A percentile compares a stretch with the other conserved stretches of the same genome.
These are phyloP conservation scores for Ochropleura leucogaster DNA, from an alignment of 2,888 invertebrate species.

Conservation along the genomic window DNA sequence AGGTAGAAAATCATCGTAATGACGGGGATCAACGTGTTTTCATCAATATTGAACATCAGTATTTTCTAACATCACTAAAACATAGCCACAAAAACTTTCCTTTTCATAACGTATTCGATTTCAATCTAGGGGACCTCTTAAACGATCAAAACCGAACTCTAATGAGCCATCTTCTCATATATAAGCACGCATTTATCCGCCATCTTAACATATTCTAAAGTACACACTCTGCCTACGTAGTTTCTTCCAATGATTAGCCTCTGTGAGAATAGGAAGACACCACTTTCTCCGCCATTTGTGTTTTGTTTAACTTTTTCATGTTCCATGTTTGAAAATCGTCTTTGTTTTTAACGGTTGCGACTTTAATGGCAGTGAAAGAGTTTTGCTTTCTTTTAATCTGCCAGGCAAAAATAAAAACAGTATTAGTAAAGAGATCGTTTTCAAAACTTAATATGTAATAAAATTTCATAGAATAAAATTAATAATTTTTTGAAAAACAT, in stretches of 20 bases:
- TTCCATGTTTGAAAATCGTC: slow-evolving; percentile 63
- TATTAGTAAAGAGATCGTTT: background rate
- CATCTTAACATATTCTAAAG: slow-evolving; percentile 49
- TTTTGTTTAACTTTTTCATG: slow-evolving; percentile 74
- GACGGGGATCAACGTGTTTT: too few species aligned
- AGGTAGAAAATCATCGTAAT: too few species aligned
- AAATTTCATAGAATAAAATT: too few species aligned
- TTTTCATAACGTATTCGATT: slow-evolving; percentile 7
- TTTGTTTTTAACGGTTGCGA: slow-evolving; percentile 54
- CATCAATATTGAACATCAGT: background rate
- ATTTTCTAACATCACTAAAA: background rate
- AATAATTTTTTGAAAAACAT: too few species aligned
- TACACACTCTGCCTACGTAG: slow-evolving; percentile 35
- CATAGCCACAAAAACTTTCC: background rate
- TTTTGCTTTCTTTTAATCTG: slow-evolving; percentile 30
- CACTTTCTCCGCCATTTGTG: slow-evolving; percentile 81
- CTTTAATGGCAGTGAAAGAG: slow-evolving; percentile 49
- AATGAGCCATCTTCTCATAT: slow-evolving; percentile 26
- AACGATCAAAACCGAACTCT: slow-evolving; percentile 6
- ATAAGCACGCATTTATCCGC: slow-evolving; percentile 44
- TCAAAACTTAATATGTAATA: too few species aligned
- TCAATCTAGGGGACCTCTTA: background rate
- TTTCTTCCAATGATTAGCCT: slow-evolving; percentile 58
- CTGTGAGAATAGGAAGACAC: slow-evolving; percentile 82
- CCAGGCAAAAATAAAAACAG: slow-evolving; percentile 7